phyloP scores from a whole-genome alignment of 2,113 vertebrate species.

The Galeopterus variegatus region DNA sequence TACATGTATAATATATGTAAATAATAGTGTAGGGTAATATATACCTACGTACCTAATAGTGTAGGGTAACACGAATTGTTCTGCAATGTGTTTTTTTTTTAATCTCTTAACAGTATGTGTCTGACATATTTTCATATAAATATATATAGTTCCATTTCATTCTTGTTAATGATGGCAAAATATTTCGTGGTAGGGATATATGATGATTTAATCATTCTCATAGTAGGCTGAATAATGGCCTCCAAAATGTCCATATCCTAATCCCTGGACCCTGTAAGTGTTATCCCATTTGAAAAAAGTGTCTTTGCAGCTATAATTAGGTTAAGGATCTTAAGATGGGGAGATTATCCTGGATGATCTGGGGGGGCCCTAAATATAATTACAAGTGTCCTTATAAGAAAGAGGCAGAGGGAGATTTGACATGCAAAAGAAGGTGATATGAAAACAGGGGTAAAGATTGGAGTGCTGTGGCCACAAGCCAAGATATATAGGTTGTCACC shows the following conservation, averaged over 20 bases:
- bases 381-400: neutral
- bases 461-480: neutral
- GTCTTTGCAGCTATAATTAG: neutral
- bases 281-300: neutral
- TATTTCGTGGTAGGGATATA: neutral
- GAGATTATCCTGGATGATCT: neutral
- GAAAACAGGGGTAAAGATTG: neutral
- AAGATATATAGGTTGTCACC: too few relatives aligned
- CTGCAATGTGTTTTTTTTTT: neutral
- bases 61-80: neutral
- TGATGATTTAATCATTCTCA: neutral
- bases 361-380: neutral
- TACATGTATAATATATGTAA: neutral
- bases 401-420: neutral
- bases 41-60: neutral
- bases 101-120: neutral
- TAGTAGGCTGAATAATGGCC: neutral
- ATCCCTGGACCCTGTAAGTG: neutral
- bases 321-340: neutral
- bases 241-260: neutral
- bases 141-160: neutral
- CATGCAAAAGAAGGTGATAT: neutral
- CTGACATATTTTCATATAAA: conserved; percentile 7
- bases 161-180: conserved; percentile 34
- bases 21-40: conserved; percentile 29